Evolutionary conservation across 2,888 invertebrate species (phyloP).

Genomic region (Himalopsyche japonica): DNA sequence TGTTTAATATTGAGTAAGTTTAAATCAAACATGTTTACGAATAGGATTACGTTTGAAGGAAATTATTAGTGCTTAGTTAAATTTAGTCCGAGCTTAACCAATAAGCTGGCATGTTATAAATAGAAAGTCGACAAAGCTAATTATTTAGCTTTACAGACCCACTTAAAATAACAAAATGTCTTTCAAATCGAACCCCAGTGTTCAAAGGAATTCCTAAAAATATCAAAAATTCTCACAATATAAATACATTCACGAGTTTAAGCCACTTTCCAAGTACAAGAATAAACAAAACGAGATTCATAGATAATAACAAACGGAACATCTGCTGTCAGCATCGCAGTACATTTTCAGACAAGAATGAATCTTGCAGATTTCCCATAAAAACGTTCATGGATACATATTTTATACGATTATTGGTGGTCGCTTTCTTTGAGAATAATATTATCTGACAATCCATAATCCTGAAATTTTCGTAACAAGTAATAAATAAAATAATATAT

Average conservation of each 20-base stretch:
- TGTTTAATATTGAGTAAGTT: not conserved
- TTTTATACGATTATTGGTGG: not conserved
- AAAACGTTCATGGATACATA: not conserved
- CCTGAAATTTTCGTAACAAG: not conserved
- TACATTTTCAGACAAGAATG: not conserved
- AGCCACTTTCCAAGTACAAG: slow-evolving; percentile 2
- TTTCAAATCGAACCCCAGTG: not conserved
- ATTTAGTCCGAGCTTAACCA: not conserved
- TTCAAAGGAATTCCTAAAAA: not conserved
- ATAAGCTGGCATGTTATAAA: not conserved
- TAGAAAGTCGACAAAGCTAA: not conserved
- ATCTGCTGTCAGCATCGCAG: slow-evolving; percentile 21
- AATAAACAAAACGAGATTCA: slow-evolving; percentile 30
- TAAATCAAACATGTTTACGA: not conserved
- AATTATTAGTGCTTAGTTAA: not conserved
- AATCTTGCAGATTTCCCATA: not conserved
- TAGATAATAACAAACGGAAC: slow-evolving; percentile 17
- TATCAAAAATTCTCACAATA: slow-evolving; percentile 3
- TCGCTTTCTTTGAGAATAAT: not conserved
- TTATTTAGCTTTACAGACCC: not conserved
- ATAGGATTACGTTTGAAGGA: not conserved
- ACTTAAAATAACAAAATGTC: not conserved
- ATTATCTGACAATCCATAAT: not conserved
- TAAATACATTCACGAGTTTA: not conserved
- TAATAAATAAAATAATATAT: not conserved